Conservation (phyloP, 2,888 invertebrate genomes). For the Metopia argyrocephala region DNA sequence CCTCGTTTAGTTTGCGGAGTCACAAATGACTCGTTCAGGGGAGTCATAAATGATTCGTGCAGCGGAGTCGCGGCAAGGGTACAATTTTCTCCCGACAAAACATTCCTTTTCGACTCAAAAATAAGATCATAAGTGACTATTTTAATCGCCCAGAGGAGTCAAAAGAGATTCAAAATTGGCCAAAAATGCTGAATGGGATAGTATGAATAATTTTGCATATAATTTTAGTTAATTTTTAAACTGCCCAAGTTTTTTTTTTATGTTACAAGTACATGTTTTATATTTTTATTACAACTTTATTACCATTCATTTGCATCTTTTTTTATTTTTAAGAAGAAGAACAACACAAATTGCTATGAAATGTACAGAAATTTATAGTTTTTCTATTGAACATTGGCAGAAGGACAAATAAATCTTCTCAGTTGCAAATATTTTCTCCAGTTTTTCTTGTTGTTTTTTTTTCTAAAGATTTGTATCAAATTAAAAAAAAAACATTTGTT, state of each 20-base stretch:
- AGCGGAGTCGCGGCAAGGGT: too few species aligned
- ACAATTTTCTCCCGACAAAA: too few species aligned
- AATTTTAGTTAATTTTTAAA: conserved; percentile 1
- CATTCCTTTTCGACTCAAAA: too few species aligned
- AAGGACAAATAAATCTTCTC: conserved; percentile 76
- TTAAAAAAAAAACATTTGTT: neutral
- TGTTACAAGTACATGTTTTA: conserved; percentile 30
- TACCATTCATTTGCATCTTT: conserved; percentile 50
- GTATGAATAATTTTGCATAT: neutral
- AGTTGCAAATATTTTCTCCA: neutral
- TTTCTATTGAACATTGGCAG: conserved; percentile 77
- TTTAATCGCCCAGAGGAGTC: too few species aligned
- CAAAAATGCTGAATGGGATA: too few species aligned
- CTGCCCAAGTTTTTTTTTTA: neutral
- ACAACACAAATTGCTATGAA: neutral
- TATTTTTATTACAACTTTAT: conserved; percentile 53
- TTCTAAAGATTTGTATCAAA: conserved; percentile 63
- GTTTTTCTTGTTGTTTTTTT: conserved; percentile 55
- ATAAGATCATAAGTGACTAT: too few species aligned
- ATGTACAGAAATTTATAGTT: conserved; percentile 67
- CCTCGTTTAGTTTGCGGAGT: too few species aligned
- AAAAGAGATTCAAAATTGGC: too few species aligned
- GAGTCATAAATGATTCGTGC: too few species aligned
- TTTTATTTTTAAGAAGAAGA: conserved; percentile 7
- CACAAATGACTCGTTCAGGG: too few species aligned